Evolutionary conservation across 2,113 vertebrate species (phyloP).

Genomic region (Daubentonia madagascariensis): DNA sequence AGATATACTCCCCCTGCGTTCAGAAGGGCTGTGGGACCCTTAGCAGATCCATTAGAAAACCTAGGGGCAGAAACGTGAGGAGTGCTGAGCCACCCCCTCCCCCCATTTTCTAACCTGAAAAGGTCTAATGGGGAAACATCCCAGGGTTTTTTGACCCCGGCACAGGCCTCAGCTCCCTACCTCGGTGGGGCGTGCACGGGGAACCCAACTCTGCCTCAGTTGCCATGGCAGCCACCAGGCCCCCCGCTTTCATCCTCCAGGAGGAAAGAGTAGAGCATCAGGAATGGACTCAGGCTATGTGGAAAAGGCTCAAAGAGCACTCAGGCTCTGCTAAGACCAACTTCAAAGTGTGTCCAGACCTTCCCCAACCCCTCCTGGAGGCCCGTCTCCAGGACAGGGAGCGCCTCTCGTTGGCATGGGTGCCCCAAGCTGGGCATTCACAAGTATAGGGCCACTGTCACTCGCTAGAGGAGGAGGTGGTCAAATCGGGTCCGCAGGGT

Average conservation of each 20-base stretch:
- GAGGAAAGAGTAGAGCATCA: neutral
- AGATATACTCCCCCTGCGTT: neutral
- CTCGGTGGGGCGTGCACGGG: neutral
- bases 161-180: neutral
- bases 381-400: neutral
- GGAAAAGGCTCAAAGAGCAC: neutral
- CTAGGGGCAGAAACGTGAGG: neutral
- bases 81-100: neutral
- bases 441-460: neutral
- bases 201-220: neutral
- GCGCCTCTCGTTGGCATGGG: neutral
- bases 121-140: neutral
- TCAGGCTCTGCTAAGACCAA: neutral
- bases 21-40: rapidly evolving
- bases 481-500: neutral
- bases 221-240: neutral
- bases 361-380: neutral
- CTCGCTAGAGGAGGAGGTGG: neutral
- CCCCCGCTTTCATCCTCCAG: neutral
- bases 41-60: neutral
- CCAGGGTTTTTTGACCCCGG: neutral
- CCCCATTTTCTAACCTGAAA: neutral
- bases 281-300: neutral
- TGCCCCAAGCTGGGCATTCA: neutral
- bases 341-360: neutral